Conservation (phyloP, 2,113 vertebrate species). For the Lutjanus erythropterus region DNA sequence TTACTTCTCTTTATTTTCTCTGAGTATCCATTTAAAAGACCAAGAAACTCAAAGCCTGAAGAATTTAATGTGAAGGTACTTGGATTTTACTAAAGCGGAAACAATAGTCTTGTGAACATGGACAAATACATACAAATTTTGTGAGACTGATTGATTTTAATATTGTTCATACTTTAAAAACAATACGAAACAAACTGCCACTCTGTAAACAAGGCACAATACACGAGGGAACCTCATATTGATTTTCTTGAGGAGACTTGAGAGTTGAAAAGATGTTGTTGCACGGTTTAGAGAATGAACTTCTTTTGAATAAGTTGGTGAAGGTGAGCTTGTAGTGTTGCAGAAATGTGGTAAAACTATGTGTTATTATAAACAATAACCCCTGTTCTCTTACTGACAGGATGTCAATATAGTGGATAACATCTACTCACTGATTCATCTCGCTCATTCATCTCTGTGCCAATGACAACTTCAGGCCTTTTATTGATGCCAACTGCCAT, state of each 20-base stretch:
- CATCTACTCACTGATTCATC: conserved; percentile 11
- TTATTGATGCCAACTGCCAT: background rate
- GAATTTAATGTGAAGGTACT: background rate
- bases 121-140: background rate
- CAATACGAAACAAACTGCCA: conserved; percentile 16
- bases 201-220: background rate
- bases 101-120: background rate
- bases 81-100: background rate
- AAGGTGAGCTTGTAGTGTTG: background rate
- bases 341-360: conserved; percentile 13
- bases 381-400: background rate
- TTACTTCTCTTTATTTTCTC: background rate
- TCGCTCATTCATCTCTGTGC: conserved; percentile 5
- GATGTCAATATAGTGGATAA: conserved; percentile 11
- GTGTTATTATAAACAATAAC: conserved; percentile 21
- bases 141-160: background rate
- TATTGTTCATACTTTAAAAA: conserved; percentile 10
- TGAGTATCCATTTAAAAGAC: background rate
- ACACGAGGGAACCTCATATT: conserved; percentile 17
- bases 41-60: background rate
- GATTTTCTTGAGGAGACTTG: conserved; percentile 29
- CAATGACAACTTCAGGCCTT: conserved; percentile 7
- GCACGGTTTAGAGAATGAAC: conserved; percentile 22
- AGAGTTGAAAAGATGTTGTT: conserved; percentile 14
- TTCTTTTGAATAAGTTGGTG: conserved; percentile 36